phyloP scores from a whole-genome alignment of 2,888 invertebrate species.

The Furcula furcula region DNA sequence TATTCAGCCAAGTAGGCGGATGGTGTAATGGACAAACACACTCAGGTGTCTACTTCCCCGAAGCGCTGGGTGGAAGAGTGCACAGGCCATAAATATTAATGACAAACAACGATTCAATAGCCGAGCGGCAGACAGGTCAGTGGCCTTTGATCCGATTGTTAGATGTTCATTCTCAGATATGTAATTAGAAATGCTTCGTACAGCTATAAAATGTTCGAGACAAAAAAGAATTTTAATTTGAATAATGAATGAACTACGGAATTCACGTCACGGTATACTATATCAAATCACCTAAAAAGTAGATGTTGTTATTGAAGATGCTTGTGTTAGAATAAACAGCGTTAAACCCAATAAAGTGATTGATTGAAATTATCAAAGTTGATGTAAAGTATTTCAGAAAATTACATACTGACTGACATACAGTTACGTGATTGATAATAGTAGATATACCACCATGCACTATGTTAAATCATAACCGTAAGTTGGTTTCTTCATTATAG shows the following conservation, averaged over 20 bases:
- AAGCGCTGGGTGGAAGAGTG: slow-evolving; percentile 62
- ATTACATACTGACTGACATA: too few relatives aligned
- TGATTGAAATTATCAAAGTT: too few relatives aligned
- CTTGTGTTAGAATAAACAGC: slow-evolving; percentile 45
- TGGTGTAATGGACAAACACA: slow-evolving; percentile 60
- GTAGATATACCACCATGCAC: too few relatives aligned
- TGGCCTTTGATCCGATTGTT: slow-evolving; percentile 71
- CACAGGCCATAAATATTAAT: slow-evolving; percentile 75
- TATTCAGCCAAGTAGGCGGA: slow-evolving; percentile 32
- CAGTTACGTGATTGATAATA: too few relatives aligned
- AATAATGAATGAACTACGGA: slow-evolving; percentile 45
- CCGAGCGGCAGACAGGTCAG: slow-evolving; percentile 63
- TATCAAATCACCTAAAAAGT: slow-evolving; percentile 35
- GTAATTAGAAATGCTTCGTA: slow-evolving; percentile 57
- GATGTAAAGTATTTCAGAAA: too few relatives aligned
- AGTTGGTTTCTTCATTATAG: too few relatives aligned
- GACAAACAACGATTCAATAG: slow-evolving; percentile 69
- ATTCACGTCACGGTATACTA: slow-evolving; percentile 6
- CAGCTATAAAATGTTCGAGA: slow-evolving; percentile 41
- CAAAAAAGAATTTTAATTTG: slow-evolving; percentile 42
- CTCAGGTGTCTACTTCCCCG: slow-evolving; percentile 60
- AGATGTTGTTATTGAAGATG: slow-evolving; percentile 17
- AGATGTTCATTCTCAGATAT: slow-evolving; percentile 55
- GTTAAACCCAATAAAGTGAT: slow-evolving; percentile 55
- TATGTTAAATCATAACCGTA: too few relatives aligned